phyloP scores from a whole-genome alignment of 2,113 vertebrate species.

The Fulmarus glacialis region DNA sequence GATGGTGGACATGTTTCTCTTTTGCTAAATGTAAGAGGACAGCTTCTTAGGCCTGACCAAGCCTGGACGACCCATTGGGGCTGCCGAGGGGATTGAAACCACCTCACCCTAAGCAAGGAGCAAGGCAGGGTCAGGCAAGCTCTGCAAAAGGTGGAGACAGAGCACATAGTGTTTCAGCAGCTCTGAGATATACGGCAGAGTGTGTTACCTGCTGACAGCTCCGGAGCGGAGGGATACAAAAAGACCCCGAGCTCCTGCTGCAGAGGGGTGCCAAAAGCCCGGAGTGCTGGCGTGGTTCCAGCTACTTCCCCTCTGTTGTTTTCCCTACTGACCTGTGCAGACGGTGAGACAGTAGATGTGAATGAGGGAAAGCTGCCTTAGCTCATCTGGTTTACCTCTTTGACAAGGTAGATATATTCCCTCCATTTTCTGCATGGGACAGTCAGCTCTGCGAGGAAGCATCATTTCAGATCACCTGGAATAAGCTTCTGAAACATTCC shows the following conservation, averaged over 20 bases:
- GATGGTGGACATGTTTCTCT: not conserved
- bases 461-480: not conserved
- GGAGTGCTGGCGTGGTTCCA: not conserved
- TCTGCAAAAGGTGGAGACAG: not conserved
- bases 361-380: not conserved
- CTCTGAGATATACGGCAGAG: not conserved
- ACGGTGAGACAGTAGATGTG: not conserved
- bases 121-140: not conserved
- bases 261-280: not conserved
- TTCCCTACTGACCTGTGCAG: not conserved
- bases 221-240: not conserved
- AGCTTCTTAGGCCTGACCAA: not conserved
- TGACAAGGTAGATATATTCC: not conserved
- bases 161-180: constrained; percentile 24
- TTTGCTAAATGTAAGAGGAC: constrained; percentile 19
- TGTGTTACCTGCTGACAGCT: constrained; percentile 30
- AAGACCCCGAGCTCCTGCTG: not conserved
- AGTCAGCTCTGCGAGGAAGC: not conserved
- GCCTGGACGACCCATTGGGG: rapidly evolving
- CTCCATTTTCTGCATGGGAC: not conserved
- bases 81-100: not conserved
- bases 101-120: not conserved
- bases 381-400: not conserved
- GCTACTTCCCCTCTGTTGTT: not conserved
- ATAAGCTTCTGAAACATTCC: not conserved